Conservation (phyloP, 2,888 invertebrate species). For the Timandra comae region DNA sequence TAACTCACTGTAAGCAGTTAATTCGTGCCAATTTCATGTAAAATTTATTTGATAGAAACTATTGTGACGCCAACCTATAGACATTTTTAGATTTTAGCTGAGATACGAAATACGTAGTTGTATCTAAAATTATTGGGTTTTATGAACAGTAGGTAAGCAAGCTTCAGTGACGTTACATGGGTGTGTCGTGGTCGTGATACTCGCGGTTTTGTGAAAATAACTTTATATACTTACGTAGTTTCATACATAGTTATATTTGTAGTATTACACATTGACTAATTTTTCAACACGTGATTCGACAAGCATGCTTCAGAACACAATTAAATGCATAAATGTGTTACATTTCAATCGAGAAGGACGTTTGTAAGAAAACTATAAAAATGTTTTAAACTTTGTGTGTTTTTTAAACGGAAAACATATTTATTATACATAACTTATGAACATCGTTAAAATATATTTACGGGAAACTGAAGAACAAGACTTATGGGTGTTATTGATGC, state of each 20-base stretch:
- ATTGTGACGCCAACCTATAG: slow-evolving; percentile 17
- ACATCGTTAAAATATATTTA: slow-evolving; percentile 9
- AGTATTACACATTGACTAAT: slow-evolving; percentile 3
- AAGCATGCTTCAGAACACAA: slow-evolving; percentile 5
- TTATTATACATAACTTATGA: slow-evolving; percentile 10
- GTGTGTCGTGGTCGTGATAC: slow-evolving; percentile 13
- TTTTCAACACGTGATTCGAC: not conserved
- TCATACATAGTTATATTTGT: too few relatives aligned
- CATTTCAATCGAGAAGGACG: slow-evolving; percentile 12
- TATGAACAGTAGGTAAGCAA: slow-evolving; percentile 9
- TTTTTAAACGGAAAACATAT: not conserved
- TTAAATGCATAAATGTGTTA: slow-evolving; percentile 13
- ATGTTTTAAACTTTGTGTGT: slow-evolving; percentile 1
- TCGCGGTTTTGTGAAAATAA: slow-evolving; percentile 9
- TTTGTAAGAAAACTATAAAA: slow-evolving; percentile 4
- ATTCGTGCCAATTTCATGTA: slow-evolving; percentile 8
- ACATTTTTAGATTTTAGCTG: slow-evolving; percentile 16
- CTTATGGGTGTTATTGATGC: slow-evolving; percentile 11
- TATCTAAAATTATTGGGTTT: slow-evolving; percentile 8
- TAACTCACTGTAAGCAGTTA: not conserved
- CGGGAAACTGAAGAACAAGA: slow-evolving; percentile 9
- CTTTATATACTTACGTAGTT: too few relatives aligned
- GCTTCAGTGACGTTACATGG: slow-evolving; percentile 18
- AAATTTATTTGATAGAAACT: slow-evolving; percentile 16
- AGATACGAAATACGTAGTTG: slow-evolving; percentile 5